These are phyloP conservation scores for Melanotaenia pygmaea DNA, from an alignment of 2,797 vertebrate species.

Conservation along the genomic window DNA sequence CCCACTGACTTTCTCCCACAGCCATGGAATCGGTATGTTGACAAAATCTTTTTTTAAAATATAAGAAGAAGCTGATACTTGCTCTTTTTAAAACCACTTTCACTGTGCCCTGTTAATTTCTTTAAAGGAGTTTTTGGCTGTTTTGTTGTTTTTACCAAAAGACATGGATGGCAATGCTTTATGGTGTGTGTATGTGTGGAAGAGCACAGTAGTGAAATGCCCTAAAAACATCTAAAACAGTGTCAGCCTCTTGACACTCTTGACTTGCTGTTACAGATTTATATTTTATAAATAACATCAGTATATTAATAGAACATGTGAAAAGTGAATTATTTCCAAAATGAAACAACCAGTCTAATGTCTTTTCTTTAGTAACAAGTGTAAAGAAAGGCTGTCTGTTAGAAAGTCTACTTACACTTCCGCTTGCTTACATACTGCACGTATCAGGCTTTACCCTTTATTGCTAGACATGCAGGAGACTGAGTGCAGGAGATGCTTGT, in stretches of 20 bases:
- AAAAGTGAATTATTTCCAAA: neutral
- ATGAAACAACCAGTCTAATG: neutral
- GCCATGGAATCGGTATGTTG: constrained; percentile 89
- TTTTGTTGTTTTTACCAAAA: neutral
- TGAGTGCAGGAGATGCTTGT: constrained; percentile 72
- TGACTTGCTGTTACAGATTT: neutral
- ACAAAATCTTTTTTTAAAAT: constrained; percentile 31
- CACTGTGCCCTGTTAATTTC: constrained; percentile 15
- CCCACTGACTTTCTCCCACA: constrained; percentile 81
- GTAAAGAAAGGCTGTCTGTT: constrained; percentile 6
- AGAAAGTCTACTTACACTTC: constrained; percentile 5
- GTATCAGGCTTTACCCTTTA: constrained; percentile 30
- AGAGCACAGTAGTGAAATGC: neutral
- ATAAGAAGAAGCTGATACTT: constrained; percentile 12
- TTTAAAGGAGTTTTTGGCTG: neutral
- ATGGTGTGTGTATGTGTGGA: constrained; percentile 1
- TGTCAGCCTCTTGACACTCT: neutral
- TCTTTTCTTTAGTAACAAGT: neutral
- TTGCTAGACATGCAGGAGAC: constrained; percentile 52
- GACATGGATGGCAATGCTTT: neutral
- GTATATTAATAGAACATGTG: neutral
- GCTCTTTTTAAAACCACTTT: constrained; percentile 6
- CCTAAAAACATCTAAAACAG: neutral
- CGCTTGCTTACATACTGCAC: constrained; percentile 17
- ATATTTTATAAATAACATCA: neutral